Conservation (phyloP, 2,888 invertebrate species). For the Polyommatus icarus region DNA sequence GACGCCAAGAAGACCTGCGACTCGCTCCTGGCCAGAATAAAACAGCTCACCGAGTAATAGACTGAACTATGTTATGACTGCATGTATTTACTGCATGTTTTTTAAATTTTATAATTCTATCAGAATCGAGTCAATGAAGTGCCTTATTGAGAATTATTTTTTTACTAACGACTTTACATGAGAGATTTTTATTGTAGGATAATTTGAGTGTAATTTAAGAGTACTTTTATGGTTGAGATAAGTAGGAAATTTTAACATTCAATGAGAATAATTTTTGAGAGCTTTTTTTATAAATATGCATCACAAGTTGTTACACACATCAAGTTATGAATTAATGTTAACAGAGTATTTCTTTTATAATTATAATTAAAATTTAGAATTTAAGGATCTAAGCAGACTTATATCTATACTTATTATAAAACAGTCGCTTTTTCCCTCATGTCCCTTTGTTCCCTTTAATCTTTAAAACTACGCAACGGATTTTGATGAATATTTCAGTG, state of each 20-base stretch:
- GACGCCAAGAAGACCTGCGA: conserved; percentile 96
- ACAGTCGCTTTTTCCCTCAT: no score
- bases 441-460: no score
- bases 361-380: background rate
- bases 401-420: no score
- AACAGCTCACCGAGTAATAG: conserved; percentile 53
- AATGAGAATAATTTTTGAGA: background rate
- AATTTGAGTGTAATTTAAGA: background rate
- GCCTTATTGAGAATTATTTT: conserved; percentile 19
- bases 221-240: background rate
- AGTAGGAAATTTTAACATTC: no score
- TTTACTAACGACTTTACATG: background rate
- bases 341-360: background rate
- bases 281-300: background rate
- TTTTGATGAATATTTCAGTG: no score
- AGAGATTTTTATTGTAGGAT: background rate
- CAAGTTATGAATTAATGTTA: background rate
- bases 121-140: background rate
- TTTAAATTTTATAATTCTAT: conserved; percentile 17
- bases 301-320: background rate
- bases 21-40: conserved; percentile 85
- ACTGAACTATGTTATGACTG: conserved; percentile 12
- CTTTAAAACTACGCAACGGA: no score
- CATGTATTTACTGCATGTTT: background rate
- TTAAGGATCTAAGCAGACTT: background rate